Conservation (phyloP, 2,888 invertebrate genomes). For the Balanococcus diminutus region DNA sequence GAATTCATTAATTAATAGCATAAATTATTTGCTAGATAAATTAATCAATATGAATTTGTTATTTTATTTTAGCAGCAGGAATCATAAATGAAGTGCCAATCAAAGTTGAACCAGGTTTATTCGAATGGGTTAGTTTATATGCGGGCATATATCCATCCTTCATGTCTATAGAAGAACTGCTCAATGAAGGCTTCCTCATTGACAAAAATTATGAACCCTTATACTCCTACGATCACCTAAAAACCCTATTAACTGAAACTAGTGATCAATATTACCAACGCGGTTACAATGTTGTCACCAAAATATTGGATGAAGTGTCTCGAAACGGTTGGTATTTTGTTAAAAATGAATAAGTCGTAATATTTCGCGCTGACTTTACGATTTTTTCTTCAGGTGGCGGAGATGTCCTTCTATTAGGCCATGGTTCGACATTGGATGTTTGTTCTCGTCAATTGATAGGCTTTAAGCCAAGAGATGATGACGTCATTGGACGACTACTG, state of each 20-base stretch:
- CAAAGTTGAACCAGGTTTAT: slow-evolving; percentile 86
- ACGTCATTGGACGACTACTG: slow-evolving; percentile 74
- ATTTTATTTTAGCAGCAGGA: slow-evolving; percentile 64
- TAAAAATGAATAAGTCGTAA: not conserved
- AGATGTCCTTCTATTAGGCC: slow-evolving; percentile 86
- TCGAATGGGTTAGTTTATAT: slow-evolving; percentile 94
- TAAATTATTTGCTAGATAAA: too few species aligned
- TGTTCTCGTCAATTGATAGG: slow-evolving; percentile 78
- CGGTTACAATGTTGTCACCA: slow-evolving; percentile 66
- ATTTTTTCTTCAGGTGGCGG: slow-evolving; percentile 65
- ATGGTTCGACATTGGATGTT: slow-evolving; percentile 87
- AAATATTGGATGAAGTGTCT: not conserved
- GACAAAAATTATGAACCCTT: slow-evolving; percentile 73
- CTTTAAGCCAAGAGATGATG: slow-evolving; percentile 67
- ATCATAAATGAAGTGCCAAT: slow-evolving; percentile 69
- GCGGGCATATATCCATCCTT: slow-evolving; percentile 77
- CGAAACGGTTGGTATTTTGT: not conserved
- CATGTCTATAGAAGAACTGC: slow-evolving; percentile 76
- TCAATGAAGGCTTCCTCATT: slow-evolving; percentile 76
- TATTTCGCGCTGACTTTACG: not conserved
- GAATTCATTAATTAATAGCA: too few species aligned
- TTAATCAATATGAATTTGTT: too few species aligned
- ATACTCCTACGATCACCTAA: slow-evolving; percentile 65
- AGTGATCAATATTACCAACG: slow-evolving; percentile 72
- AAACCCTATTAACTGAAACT: slow-evolving; percentile 67